Percentiles rank a stretch among this genome's conserved stretches.
Conservation (phyloP, 2,888 invertebrate genomes). For the Eupithecia insigniata region DNA sequence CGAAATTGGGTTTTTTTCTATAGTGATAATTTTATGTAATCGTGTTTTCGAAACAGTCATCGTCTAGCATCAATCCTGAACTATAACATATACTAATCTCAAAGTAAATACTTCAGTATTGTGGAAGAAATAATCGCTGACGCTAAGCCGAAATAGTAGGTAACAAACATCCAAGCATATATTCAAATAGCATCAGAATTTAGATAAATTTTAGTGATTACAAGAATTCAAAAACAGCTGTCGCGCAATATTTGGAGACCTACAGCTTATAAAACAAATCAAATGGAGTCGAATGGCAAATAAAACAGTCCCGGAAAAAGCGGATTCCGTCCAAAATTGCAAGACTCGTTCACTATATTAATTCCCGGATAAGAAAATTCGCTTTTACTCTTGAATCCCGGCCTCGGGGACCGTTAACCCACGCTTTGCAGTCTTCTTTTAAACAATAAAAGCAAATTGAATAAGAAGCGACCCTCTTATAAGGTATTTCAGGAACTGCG, state of each 20-base stretch:
- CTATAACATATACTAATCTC: no score
- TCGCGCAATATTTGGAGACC: constrained; percentile 18
- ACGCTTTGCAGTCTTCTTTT: constrained; percentile 63
- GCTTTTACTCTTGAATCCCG: constrained; percentile 54
- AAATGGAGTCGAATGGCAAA: constrained; percentile 49
- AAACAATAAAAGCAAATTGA: constrained; percentile 70
- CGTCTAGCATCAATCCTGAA: no score
- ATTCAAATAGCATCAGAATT: neutral
- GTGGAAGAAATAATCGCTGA: no score
- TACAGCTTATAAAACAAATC: constrained; percentile 46
- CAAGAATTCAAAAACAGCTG: neutral
- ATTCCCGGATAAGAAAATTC: constrained; percentile 58
- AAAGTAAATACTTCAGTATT: no score
- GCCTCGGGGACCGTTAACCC: constrained; percentile 56
- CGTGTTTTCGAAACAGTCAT: no score
- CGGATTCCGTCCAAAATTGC: constrained; percentile 54
- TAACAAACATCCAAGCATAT: neutral
- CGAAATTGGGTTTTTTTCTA: no score
- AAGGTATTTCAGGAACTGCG: constrained; percentile 53
- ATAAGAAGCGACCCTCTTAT: constrained; percentile 57
- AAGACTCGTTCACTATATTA: constrained; percentile 62
- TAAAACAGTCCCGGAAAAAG: constrained; percentile 49
- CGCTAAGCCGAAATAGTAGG: no score
- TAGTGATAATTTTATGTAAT: no score
- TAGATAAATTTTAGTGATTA: neutral